Evolutionary conservation across 2,888 invertebrate species (phyloP).

Genomic region (Drosophila niveifrons): DNA sequence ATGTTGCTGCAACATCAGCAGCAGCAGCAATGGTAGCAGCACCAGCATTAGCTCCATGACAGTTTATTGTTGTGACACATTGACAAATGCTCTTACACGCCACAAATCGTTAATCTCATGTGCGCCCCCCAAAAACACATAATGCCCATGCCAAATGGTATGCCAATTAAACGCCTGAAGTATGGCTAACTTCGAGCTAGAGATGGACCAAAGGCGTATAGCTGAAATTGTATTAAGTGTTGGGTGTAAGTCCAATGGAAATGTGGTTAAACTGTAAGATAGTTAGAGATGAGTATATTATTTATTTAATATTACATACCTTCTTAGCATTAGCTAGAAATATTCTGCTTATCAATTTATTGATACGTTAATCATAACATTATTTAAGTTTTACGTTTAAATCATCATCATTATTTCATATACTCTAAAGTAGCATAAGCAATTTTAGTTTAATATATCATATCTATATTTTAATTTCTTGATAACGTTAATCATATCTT

Average conservation of each 20-base stretch:
- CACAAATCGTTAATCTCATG: slow-evolving; percentile 73
- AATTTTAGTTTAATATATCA: too few species aligned
- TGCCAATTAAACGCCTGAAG: slow-evolving; percentile 69
- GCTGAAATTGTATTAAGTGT: background rate
- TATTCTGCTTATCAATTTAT: too few species aligned
- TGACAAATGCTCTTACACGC: slow-evolving; percentile 74
- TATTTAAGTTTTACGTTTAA: too few species aligned
- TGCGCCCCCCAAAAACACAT: slow-evolving; percentile 44
- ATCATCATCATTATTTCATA: background rate
- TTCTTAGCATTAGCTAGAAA: too few species aligned
- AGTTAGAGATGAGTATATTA: background rate
- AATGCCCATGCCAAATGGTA: slow-evolving; percentile 52
- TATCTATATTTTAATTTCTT: too few species aligned
- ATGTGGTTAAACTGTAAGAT: background rate
- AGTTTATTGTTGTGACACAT: slow-evolving; percentile 75
- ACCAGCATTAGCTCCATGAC: slow-evolving; percentile 23
- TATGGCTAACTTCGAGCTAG: slow-evolving; percentile 19
- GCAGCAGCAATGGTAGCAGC: slow-evolving; percentile 1
- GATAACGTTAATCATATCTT: too few species aligned
- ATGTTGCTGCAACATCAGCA: slow-evolving; percentile 5
- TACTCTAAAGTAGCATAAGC: too few species aligned
- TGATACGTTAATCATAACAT: too few species aligned
- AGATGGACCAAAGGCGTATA: slow-evolving; percentile 23
- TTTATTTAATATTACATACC: background rate
- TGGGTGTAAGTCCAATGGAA: background rate